Evolutionary conservation across 2,888 invertebrate species (phyloP), one percentile per base, ranked within the genome.

Genomic region (Ecdyonurus torrentis): DNA sequence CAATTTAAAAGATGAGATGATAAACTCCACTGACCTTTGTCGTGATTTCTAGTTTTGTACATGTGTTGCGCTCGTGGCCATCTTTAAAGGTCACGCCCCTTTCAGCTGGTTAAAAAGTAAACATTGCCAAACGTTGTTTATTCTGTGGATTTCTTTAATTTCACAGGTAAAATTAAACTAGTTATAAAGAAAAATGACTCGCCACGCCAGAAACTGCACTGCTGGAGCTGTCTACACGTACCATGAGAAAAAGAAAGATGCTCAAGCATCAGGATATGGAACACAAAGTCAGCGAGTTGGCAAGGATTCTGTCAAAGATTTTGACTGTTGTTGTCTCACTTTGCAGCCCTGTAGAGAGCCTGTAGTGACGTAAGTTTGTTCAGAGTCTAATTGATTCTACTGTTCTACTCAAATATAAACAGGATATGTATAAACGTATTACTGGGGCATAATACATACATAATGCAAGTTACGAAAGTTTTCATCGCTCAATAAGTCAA

Each of bases 181-280:
- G 37, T 10, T 37, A 10, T 37, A 5, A 37, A 15, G n/a, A 63
- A 67, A 69, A 68, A 94, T 94, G 94, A 94, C 94, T 0, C 83
- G 99, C 62, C 99, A 99, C 73, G 98, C 96, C 10, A 86, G 93
- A 74, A 99, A 99, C 77, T 94, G 94, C 71, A 99, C 99, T 1
- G 98, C 99, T 1, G 94, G 96, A 63, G 92, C 97, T 7, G 97
- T 98, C 10, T 99, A 99, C 74, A 95, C 98, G 0, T 98, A 99
- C 71, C 92, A 96, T 70, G 99, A 99, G 73, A 92, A 95, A 76
- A 90, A 94, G 74, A 94, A 94, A 73, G 98, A 99, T 73, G 93
- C 95, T 1, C 84, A 88, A 55, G 86, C 89, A 7, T 95, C 96
- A 18, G 98, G 98, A 5, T 99, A 96, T 75, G 97, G 91, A 1